A percentile compares a stretch with the other conserved stretches of the same genome.
These are phyloP conservation scores for Semotilus atromaculatus DNA, from an alignment of 2,797 vertebrate genomes.

Conservation along the genomic window DNA sequence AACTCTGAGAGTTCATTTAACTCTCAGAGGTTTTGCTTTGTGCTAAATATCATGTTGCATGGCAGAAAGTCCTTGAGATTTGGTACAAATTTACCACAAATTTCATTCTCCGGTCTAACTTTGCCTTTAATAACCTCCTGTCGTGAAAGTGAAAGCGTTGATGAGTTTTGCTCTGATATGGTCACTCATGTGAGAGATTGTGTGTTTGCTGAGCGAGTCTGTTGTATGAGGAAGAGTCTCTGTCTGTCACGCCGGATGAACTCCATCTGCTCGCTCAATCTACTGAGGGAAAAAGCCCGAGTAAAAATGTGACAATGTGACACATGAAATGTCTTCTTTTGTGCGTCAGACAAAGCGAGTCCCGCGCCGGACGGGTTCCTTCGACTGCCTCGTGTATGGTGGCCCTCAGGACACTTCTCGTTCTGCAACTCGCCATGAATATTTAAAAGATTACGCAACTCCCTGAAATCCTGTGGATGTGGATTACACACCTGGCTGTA, in stretches of 20 bases:
- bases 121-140: background rate
- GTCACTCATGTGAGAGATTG: slow-evolving; percentile 26
- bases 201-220: slow-evolving; percentile 31
- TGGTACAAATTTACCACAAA: background rate
- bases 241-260: slow-evolving; percentile 52
- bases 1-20: background rate
- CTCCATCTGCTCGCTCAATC: slow-evolving; percentile 43
- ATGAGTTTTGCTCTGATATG: background rate
- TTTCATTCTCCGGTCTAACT: background rate
- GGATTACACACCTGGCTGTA: background rate
- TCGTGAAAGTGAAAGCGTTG: background rate
- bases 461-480: slow-evolving; percentile 14
- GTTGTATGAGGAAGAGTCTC: slow-evolving; percentile 25
- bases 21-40: background rate
- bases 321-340: slow-evolving; percentile 57
- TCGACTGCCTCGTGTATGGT: background rate
- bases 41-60: background rate
- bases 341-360: slow-evolving; percentile 27
- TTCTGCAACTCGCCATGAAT: slow-evolving; percentile 7
- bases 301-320: slow-evolving; percentile 46
- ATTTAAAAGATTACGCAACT: slow-evolving; percentile 31
- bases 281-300: slow-evolving; percentile 22
- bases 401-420: background rate
- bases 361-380: background rate
- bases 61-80: background rate